Evolutionary conservation across 2,113 vertebrate species (phyloP), one percentile per base, ranked within the genome.

Genomic region (Mirounga angustirostris): DNA sequence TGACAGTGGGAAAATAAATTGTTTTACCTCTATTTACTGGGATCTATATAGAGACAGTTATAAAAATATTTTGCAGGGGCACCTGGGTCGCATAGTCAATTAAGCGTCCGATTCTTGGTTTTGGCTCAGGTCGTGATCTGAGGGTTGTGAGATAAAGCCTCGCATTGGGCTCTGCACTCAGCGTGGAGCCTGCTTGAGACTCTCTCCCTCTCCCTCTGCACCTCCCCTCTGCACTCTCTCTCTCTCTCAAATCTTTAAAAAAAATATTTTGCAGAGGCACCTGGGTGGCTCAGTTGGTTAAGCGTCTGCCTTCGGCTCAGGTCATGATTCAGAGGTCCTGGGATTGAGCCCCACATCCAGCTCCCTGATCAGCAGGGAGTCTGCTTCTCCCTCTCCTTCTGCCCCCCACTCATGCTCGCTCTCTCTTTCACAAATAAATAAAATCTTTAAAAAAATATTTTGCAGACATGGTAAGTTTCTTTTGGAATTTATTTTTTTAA

Each of bases 1-100:
- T 81, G 56, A 94, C 63, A 79, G 5, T 79, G 69, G 84, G 63
- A 95, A 84, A 82, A 65, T 67, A 59, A 88, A 50, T 93, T 89
- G 21, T 82, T 94, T 94, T 91, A 69, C 26, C 43, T 69, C 36
- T 9, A 13, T 40, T 89, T 30, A 69, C 36, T 94, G 26, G 30
- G 84, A 59, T 91, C 18, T 56, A 28, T 85, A 58, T 67, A 80
- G 43, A 59, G 54, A 82, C 5, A 73, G 36, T 95, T 81, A 36
- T 6, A n/a, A 91, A 82, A 92, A 63, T 36, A 36, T 69, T 69
- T 69, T 69, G 33, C 67, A 10, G 16, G 65, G 33, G 33, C n/a
- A 7, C 67, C 33, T 36, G 67, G 67, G 67, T 69, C 7, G 1
- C 7, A n/a, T 9, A 63, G 26, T 63, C 67, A n/a, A 18, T 69